These are phyloP conservation scores for Grus americana DNA, from an alignment of 2,113 vertebrate genomes.

Conservation along the genomic window DNA sequence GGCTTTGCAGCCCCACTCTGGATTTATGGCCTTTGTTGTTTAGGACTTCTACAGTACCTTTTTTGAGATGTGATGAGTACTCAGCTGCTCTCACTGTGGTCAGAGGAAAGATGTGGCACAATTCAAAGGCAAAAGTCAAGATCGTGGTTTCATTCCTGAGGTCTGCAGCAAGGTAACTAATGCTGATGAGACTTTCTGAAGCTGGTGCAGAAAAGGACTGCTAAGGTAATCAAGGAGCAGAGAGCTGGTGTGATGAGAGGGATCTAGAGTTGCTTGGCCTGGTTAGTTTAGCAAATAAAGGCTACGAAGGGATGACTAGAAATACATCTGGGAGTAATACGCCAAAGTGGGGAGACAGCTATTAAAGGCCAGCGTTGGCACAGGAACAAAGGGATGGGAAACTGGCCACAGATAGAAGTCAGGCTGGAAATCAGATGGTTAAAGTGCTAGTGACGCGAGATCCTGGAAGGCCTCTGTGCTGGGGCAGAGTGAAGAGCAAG, in stretches of 20 bases:
- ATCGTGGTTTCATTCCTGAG: background rate
- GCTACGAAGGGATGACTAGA: background rate
- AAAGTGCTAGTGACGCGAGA: background rate
- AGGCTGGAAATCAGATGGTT: background rate
- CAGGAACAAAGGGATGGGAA: slow-evolving; percentile 9
- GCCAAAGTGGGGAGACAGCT: background rate
- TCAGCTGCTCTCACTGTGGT: background rate
- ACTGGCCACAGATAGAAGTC: background rate
- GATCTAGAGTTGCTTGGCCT: background rate
- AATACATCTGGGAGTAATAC: slow-evolving; percentile 28
- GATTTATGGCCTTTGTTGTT: background rate
- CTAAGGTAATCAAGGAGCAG: background rate
- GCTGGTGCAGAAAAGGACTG: background rate
- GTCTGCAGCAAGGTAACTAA: background rate
- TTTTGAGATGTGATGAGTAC: background rate
- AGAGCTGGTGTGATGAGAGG: background rate
- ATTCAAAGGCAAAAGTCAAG: background rate
- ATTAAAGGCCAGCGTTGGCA: slow-evolving; percentile 14
- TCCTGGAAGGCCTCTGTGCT: background rate
- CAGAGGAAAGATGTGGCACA: background rate
- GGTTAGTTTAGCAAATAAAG: background rate
- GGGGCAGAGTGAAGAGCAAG: background rate
- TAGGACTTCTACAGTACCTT: background rate
- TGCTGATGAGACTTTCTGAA: background rate
- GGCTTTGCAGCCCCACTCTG: background rate